These are phyloP conservation scores for Drosophila sproati DNA, from an alignment of 1,140 invertebrate genomes.

Conservation along the genomic window DNA sequence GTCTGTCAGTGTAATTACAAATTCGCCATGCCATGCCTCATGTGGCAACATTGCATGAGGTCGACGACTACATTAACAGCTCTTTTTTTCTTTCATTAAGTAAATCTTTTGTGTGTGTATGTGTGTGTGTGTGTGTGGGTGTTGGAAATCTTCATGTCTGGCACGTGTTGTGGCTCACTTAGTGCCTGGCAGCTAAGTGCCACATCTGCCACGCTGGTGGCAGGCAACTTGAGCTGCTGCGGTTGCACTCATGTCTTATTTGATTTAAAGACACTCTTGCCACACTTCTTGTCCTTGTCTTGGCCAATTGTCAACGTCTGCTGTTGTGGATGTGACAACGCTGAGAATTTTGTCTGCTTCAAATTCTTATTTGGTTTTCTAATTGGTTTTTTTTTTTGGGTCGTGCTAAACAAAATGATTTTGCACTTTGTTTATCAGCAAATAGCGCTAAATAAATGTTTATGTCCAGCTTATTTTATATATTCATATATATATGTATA, in stretches of 20 bases:
- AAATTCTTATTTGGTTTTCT: constrained; percentile 33
- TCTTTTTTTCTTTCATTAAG: background rate
- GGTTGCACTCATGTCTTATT: constrained; percentile 8
- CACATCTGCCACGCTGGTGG: constrained; percentile 9
- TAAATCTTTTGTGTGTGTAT: background rate
- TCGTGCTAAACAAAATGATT: constrained; percentile 51
- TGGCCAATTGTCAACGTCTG: constrained; percentile 25
- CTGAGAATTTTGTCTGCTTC: constrained; percentile 34
- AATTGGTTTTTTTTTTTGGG: constrained; percentile 25
- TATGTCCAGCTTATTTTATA: constrained; percentile 36
- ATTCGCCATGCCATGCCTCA: constrained; percentile 24
- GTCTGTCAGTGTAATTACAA: constrained; percentile 27
- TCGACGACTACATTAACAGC: constrained; percentile 67
- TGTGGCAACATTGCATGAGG: constrained; percentile 48
- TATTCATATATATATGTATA: background rate
- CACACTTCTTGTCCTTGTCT: constrained; percentile 2
- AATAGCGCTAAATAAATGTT: constrained; percentile 31
- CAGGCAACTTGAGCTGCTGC: constrained; percentile 12
- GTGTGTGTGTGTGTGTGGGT: constrained; percentile 9
- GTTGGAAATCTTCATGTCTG: constrained; percentile 42
- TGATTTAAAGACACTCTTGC: constrained; percentile 27
- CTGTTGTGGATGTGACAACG: constrained; percentile 26
- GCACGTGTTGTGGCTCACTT: constrained; percentile 51
- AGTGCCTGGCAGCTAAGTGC: constrained; percentile 42
- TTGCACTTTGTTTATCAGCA: constrained; percentile 53